Evolutionary conservation across 2,113 vertebrate genomes (phyloP), one percentile per base, ranked within the genome.

Genomic region (Thalassoma bifasciatum): DNA sequence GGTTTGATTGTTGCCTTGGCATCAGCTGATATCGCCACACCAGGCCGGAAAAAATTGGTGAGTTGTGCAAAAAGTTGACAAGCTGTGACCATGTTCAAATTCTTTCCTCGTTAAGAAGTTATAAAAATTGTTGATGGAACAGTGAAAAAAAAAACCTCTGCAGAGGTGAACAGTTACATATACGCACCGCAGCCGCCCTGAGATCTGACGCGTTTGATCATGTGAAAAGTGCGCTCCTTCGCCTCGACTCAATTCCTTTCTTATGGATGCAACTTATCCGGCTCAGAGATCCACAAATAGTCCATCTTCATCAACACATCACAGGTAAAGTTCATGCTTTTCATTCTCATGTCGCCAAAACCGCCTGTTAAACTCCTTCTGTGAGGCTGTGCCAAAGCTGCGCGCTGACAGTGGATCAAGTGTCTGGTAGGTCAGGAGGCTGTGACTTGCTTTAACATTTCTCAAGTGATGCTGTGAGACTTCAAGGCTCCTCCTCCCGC

Each of bases 401-500:
- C 59, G 30, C 14, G 34, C 14, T 37, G 47, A 52, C 19, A 47
- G 51, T 21, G 40, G 23, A 10, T 36, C 19, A 30, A 56, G 34
- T n/a, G 52, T 57, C 40, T 62, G 36, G 23, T 54, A 8, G 42
- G 26, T 36, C 49, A 16, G 24, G 19, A 52, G 44, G 46, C 52
- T 26, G 40, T 22, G 36, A 46, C 7, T 21, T 37, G 47, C 11
- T 37, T 52, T 38, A 62, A 38, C 54, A 23, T 56, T 66, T 72
- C 26, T 64, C 13, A 14, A 66, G 49, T 58, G 62, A 76, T 89
- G 81, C 53, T 57, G 44, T 21, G 47, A 23, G 52, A 51, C 47
- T 66, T 8, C 38, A 49, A 54, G 44, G 67, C 85, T 88, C 86
- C 89, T 83, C 89, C 90, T 80, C 68, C 60, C 65, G 58, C 12